Evolutionary conservation across 1,140 invertebrate genomes (phyloP).

Genomic region (Eriosoma lanigerum): DNA sequence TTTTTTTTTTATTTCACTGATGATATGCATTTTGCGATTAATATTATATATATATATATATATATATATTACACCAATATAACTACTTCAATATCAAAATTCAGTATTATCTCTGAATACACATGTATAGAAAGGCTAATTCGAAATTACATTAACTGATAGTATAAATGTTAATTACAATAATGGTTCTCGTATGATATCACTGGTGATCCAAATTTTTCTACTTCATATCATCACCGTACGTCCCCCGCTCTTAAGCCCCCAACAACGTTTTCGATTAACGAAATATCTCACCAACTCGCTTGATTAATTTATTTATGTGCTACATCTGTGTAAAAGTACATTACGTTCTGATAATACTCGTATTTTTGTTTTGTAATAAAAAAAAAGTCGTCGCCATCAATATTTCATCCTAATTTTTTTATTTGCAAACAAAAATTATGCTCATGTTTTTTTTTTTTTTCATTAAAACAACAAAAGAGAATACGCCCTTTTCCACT

Average conservation of each 20-base stretch:
- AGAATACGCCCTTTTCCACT: too few species aligned
- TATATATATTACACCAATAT: too few species aligned
- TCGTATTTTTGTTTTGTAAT: too few species aligned
- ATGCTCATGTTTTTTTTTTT: too few species aligned
- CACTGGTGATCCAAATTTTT: background rate
- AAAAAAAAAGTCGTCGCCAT: too few species aligned
- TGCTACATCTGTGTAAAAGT: background rate
- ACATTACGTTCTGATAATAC: background rate
- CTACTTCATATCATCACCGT: too few species aligned
- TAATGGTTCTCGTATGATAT: background rate
- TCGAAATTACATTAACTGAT: background rate
- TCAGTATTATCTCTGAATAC: background rate
- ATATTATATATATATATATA: too few species aligned
- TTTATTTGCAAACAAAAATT: too few species aligned
- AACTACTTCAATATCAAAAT: too few species aligned
- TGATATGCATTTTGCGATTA: background rate
- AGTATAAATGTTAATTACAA: background rate
- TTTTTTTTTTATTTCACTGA: background rate
- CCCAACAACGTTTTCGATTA: background rate
- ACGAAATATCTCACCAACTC: background rate
- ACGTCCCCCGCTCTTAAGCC: background rate
- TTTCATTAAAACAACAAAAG: too few species aligned
- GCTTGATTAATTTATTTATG: background rate
- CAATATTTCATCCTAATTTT: too few species aligned
- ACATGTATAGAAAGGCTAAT: background rate